These are phyloP conservation scores for Myotis brandtii DNA, from an alignment of 2,113 vertebrate species.

Conservation along the genomic window DNA sequence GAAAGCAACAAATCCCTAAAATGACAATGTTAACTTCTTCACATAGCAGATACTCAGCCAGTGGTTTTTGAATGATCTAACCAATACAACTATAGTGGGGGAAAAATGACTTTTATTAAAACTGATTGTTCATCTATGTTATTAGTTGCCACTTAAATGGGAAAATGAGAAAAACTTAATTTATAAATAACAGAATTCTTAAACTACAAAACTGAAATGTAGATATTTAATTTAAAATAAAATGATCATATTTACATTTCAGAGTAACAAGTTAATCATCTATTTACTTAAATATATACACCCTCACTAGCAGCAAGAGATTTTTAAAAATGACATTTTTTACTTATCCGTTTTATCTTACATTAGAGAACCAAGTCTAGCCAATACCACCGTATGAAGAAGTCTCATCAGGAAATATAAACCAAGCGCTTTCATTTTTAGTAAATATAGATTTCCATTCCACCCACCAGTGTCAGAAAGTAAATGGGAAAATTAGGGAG, in stretches of 20 bases:
- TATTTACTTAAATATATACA: slow-evolving; percentile 28
- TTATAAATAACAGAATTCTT: slow-evolving; percentile 6
- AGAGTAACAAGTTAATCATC: slow-evolving; percentile 8
- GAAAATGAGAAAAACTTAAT: slow-evolving; percentile 2
- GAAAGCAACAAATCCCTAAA: not conserved
- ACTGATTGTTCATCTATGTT: not conserved
- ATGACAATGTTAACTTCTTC: not conserved
- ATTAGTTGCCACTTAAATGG: slow-evolving; percentile 19
- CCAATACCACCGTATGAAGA: not conserved
- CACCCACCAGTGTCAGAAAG: not conserved
- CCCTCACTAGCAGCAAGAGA: not conserved
- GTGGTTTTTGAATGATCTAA: not conserved
- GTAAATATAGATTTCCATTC: no score
- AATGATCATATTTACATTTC: slow-evolving; percentile 38
- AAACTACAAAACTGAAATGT: slow-evolving; percentile 1
- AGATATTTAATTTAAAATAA: not conserved
- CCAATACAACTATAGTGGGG: not conserved
- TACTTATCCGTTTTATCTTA: not conserved
- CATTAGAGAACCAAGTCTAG: not conserved
- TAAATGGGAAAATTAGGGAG: not conserved
- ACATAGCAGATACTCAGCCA: not conserved
- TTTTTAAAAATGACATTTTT: not conserved
- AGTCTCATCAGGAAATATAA: not conserved
- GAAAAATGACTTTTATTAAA: not conserved
- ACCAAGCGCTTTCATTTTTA: not conserved